Base-by-base conservation (phyloP, 2,797 vertebrate species). In the Schizothorax lantsangensis region DNA sequence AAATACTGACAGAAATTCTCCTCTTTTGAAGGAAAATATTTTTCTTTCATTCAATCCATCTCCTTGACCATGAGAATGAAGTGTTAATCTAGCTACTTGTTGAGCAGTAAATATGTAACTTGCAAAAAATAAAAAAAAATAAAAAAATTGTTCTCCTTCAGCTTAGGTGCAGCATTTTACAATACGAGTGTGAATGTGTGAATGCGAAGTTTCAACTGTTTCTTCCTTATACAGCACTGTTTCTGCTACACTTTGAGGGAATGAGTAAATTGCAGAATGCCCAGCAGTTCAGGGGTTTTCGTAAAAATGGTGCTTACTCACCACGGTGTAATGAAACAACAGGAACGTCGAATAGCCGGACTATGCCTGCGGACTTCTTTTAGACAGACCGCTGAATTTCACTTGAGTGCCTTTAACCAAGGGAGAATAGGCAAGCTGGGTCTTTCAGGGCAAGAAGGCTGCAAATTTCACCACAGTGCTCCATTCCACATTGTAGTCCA, bases 321-420 rank as follows among this genome's bases (percentile, higher is more conserved):
- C 64, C 54, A 33, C 10, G 11, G 38, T 85, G 72, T 69, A 82
- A 57, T 78, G 62, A 82, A 69, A 78, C 80, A 79, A 79, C 26
- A 5, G 36, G 33, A 66, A 59, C 19, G 0, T 26, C 9, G 57
- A 64, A 83, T 78, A 59, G n/a, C 40, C 23, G 1, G 36, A 52
- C 49, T 49, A 52, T 40, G 79, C 85, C 87, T 83, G 84, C 36
- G 30, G 79, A 64, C 79, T 40, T 75, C 73, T 49, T 12, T 79
- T 52, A 83, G 79, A 81, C 47, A 47, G 57, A 73, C 33, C 2
- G 10, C 69, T 30, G 79, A 85, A 72, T 72, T 73, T 82, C 38
- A 72, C 47, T 69, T 19, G 80, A 71, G 47, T 75, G 84, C 77
- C 38, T 81, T 81, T 81, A 73, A 64, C 69, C 43, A 78, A 77